Conservation (phyloP, 1,140 invertebrate genomes). For the Yoshiicerus persimilis region DNA sequence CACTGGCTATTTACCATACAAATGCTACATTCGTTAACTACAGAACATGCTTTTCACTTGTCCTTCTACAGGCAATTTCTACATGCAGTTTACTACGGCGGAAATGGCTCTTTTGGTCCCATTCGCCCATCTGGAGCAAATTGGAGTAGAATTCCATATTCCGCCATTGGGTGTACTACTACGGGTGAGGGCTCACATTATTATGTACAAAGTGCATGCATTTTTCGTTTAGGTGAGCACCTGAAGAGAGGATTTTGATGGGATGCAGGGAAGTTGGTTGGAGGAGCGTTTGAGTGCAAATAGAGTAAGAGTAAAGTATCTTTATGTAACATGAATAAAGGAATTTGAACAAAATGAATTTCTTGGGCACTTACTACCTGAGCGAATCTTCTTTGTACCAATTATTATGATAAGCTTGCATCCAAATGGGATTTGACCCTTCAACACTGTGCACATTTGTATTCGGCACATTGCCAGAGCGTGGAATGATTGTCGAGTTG, state of each 20-base stretch:
- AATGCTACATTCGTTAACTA: not conserved
- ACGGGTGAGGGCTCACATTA: not conserved
- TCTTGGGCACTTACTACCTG: slow-evolving; percentile 58
- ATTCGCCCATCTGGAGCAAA: not conserved
- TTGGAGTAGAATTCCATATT: no score
- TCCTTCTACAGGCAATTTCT: not conserved
- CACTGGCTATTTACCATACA: not conserved
- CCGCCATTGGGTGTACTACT: not conserved
- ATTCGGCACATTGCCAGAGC: slow-evolving; percentile 74
- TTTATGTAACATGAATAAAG: not conserved
- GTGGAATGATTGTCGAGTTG: slow-evolving; percentile 63
- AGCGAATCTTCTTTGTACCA: slow-evolving; percentile 84
- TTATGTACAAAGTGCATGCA: not conserved
- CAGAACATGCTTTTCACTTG: not conserved
- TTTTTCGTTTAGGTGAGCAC: not conserved
- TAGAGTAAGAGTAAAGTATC: not conserved
- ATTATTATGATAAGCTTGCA: slow-evolving; percentile 90
- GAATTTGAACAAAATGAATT: slow-evolving; percentile 26
- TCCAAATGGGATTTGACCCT: slow-evolving; percentile 93
- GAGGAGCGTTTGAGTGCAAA: not conserved
- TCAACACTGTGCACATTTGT: slow-evolving; percentile 92
- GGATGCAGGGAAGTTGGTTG: not conserved
- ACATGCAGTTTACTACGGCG: not conserved
- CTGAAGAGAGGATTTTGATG: not conserved
- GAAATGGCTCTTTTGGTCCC: not conserved